These are phyloP conservation scores for Drosophila erecta DNA, from an alignment of 1,140 invertebrate species.

Conservation along the genomic window DNA sequence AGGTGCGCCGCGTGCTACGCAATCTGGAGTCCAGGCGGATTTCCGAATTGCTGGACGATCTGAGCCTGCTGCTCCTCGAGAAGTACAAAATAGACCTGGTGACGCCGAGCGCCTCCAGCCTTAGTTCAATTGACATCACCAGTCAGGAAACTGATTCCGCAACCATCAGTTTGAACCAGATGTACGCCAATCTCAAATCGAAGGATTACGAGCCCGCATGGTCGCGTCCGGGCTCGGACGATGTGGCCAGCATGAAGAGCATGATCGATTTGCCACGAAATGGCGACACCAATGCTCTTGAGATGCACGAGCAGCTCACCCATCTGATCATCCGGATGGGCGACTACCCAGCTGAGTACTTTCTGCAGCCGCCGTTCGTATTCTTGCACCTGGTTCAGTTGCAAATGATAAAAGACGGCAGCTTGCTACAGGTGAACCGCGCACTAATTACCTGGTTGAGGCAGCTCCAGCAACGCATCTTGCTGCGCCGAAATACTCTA, in stretches of 20 bases:
- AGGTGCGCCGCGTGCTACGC: slow-evolving; percentile 37
- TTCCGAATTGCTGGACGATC: slow-evolving; percentile 50
- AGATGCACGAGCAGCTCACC: slow-evolving; percentile 39
- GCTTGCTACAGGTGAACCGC: slow-evolving; percentile 30
- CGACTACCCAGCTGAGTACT: slow-evolving; percentile 76
- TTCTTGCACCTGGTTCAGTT: slow-evolving; percentile 61
- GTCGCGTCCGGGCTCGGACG: slow-evolving; percentile 45
- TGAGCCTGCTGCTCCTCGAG: slow-evolving; percentile 26
- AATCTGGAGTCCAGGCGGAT: slow-evolving; percentile 6
- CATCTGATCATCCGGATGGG: slow-evolving; percentile 58
- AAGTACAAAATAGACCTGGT: slow-evolving; percentile 16
- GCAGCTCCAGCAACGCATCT: slow-evolving; percentile 39
- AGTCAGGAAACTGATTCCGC: slow-evolving; percentile 6
- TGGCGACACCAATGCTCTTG: slow-evolving; percentile 17
- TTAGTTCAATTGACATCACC: neutral
- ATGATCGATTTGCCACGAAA: slow-evolving; percentile 42
- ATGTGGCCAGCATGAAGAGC: slow-evolving; percentile 53
- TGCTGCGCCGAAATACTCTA: slow-evolving; percentile 11
- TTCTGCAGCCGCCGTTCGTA: slow-evolving; percentile 70
- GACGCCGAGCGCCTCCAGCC: neutral
- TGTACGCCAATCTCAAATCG: slow-evolving; percentile 1
- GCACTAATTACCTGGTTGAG: slow-evolving; percentile 21
- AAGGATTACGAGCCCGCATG: slow-evolving; percentile 64
- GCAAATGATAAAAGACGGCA: slow-evolving; percentile 17
- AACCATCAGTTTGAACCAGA: neutral